Evolutionary conservation across 2,113 vertebrate genomes (phyloP).

Genomic region (Gorsachius goisagi): DNA sequence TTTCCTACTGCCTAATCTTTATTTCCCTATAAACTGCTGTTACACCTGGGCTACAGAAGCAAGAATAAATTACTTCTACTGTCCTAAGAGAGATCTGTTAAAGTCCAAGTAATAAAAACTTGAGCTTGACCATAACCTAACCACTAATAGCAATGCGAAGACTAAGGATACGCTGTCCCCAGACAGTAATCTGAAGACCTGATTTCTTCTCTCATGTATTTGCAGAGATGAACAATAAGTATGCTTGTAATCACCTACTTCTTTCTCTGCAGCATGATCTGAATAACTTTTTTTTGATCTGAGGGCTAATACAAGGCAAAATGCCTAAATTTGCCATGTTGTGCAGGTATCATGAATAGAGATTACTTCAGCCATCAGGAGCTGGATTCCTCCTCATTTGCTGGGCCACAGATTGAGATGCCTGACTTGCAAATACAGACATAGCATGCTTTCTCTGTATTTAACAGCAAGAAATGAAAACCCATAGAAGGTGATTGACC

Average conservation of each 20-base stretch:
- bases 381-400: background rate
- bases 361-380: background rate
- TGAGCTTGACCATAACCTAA: background rate
- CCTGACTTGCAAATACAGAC: background rate
- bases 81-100: background rate
- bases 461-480: background rate
- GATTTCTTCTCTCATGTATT: background rate
- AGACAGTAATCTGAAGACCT: background rate
- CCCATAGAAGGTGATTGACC: background rate
- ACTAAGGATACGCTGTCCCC: background rate
- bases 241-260: background rate
- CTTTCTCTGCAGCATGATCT: background rate
- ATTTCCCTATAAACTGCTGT: background rate
- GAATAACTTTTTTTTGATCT: background rate
- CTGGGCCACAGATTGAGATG: background rate
- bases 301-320: background rate
- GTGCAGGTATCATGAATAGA: background rate
- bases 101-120: background rate
- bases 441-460: fast-evolving
- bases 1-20: background rate
- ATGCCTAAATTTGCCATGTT: background rate
- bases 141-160: background rate
- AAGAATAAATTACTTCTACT: background rate
- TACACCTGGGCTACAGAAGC: background rate
- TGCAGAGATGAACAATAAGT: background rate